Base-by-base conservation (phyloP, 1,140 invertebrate genomes). In the Melanaphis sacchari region DNA sequence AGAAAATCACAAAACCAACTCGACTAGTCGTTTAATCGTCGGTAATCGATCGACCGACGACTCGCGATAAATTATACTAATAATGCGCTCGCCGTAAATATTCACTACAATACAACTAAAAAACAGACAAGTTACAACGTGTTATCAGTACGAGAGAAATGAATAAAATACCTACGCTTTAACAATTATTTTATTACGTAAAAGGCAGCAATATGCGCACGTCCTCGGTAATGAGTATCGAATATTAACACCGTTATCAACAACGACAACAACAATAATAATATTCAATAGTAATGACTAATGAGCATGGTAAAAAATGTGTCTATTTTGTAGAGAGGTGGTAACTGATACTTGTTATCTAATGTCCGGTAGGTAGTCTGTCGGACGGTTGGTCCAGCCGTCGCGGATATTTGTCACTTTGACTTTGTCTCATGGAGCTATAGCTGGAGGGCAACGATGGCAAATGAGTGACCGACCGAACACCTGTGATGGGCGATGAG, bases 161-260 rank as follows among this genome's bases (percentile, higher is more conserved):
- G 31, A 76, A 76, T 31, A 76, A 76, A 76, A 76, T 66, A n/a
- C n/a, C n/a, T n/a, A 76, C 59, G 59, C 36, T 76, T 76, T n/a
- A 66, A 66, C 59, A 76, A n/a, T 76, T 18, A 76, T 76, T 76
- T 76, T 76, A n/a, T 76, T 76, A 76, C 59, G 59, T 76, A 76
- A 76, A n/a, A n/a, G 15, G 11, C 59, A n/a, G n/a, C 15, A 15
- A 76, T 76, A n/a, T 76, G 59, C 59, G 31, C 59, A n/a, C 31
- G 31, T 76, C n/a, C 31, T 9, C 4, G 4, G 59, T n/a, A 76
- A 76, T 15, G n/a, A 76, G 15, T 76, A n/a, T 76, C 11, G 59
- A n/a, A 31, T 66, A 31, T 66, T 66, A 66, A 76, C 59, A 15
- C 31, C 31, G 59, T 76, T 76, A 76, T 76, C 59, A 76, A 76